phyloP scores from a whole-genome alignment of 2,113 vertebrate genomes.

The Melanotaenia duboulayi region DNA sequence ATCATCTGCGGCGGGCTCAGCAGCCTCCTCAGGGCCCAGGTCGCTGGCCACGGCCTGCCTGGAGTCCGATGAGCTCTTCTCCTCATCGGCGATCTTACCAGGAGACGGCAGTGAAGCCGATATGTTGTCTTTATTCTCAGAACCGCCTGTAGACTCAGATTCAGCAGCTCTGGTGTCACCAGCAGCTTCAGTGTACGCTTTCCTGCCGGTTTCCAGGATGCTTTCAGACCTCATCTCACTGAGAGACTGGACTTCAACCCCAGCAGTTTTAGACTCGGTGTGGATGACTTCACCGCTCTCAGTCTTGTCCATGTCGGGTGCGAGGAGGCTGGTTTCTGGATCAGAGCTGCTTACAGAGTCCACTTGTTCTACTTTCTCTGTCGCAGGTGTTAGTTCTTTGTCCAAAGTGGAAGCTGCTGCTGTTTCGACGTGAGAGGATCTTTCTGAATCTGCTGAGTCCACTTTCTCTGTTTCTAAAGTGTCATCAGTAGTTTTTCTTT shows the following conservation, averaged over 20 bases:
- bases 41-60: background rate
- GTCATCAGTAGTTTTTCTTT: background rate
- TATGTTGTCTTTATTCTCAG: background rate
- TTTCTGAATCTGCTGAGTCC: background rate
- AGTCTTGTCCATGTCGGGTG: background rate
- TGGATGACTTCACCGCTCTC: background rate
- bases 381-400: background rate
- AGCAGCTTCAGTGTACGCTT: conserved; percentile 4
- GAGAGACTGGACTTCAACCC: conserved; percentile 1
- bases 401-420: background rate
- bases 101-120: background rate
- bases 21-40: background rate
- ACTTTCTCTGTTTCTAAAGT: background rate
- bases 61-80: conserved; percentile 6
- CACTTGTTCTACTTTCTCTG: background rate
- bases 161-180: background rate
- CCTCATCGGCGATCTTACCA: background rate
- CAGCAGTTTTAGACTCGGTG: conserved; percentile 1
- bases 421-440: background rate
- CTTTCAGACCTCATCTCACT: conserved; percentile 8
- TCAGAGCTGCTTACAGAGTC: background rate
- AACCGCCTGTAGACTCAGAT: background rate
- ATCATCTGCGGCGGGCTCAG: background rate
- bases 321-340: background rate
- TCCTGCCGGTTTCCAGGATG: background rate